These are phyloP conservation scores for Apoderus coryli DNA, from an alignment of 2,888 invertebrate genomes.

Conservation along the genomic window DNA sequence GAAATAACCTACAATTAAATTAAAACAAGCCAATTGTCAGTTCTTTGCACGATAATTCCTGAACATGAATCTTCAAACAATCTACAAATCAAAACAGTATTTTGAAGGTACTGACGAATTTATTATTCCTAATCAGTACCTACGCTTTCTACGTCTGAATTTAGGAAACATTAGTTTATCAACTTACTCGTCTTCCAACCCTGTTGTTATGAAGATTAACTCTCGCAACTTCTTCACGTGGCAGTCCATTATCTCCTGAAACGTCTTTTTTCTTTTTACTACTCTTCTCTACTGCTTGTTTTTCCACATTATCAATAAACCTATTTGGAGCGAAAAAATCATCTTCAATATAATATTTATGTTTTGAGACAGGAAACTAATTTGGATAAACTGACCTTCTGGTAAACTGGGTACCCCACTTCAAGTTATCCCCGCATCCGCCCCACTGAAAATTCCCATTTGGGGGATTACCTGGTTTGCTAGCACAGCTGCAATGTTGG, in stretches of 20 bases:
- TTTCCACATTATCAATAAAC: slow-evolving; percentile 52
- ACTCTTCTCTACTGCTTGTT: slow-evolving; percentile 33
- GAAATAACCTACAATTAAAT: slow-evolving; percentile 47
- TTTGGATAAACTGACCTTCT: no score
- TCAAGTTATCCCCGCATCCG: slow-evolving; percentile 71
- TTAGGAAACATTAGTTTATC: no score
- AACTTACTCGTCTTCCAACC: slow-evolving; percentile 58
- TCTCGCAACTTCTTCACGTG: slow-evolving; percentile 44
- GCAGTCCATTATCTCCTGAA: slow-evolving; percentile 32
- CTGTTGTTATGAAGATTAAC: slow-evolving; percentile 67
- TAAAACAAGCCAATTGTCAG: no score
- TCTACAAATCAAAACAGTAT: no score
- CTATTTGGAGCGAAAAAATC: background rate
- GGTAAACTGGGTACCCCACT: slow-evolving; percentile 57
- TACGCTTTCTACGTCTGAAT: no score
- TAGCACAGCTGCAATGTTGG: slow-evolving; percentile 65
- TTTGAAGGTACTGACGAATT: no score
- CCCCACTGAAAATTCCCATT: slow-evolving; percentile 71
- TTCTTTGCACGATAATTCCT: no score
- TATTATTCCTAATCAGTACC: no score
- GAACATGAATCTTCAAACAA: no score
- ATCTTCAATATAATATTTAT: no score
- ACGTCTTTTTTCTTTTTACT: slow-evolving; percentile 26
- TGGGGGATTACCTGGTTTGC: slow-evolving; percentile 49
- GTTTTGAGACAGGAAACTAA: no score